These are phyloP conservation scores for Reticulitermes lucifugus DNA, from an alignment of 2,888 invertebrate genomes.

Conservation along the genomic window DNA sequence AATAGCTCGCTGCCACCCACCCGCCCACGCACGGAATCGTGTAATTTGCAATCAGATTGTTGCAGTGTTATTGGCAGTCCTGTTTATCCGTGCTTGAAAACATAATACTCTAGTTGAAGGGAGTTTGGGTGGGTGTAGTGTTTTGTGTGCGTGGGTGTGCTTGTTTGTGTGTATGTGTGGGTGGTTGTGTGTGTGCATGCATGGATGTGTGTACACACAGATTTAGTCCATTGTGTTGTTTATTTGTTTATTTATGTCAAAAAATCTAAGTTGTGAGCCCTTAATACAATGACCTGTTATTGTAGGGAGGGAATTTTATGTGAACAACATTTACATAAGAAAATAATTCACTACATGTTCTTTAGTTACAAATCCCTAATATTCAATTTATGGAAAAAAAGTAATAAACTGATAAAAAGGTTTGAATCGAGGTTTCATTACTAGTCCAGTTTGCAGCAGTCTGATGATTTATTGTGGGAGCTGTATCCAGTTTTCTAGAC, in stretches of 20 bases:
- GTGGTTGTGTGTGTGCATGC: conserved; percentile 30
- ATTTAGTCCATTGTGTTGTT: not conserved
- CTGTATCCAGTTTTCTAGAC: not conserved
- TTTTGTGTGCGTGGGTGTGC: conserved; percentile 38
- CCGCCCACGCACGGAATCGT: conserved; percentile 30
- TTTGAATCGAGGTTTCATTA: conserved; percentile 20
- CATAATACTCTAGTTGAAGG: not conserved
- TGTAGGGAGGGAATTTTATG: conserved; percentile 18
- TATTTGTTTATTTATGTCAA: conserved; percentile 28
- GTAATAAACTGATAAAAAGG: conserved; percentile 11
- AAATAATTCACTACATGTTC: conserved; percentile 20
- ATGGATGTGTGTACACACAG: not conserved
- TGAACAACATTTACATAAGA: conserved; percentile 1
- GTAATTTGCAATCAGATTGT: conserved; percentile 36
- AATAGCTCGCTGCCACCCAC: conserved; percentile 40
- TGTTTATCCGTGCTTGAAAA: conserved; percentile 1
- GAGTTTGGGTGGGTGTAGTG: conserved; percentile 28
- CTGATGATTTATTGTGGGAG: not conserved
- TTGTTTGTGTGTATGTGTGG: conserved; percentile 23
- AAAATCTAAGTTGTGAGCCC: conserved; percentile 14
- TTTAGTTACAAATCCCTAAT: not conserved
- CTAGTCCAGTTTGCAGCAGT: conserved; percentile 48
- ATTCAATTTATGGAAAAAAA: too few relatives aligned
- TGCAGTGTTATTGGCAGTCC: conserved; percentile 43
- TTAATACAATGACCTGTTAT: conserved; percentile 27